These are phyloP conservation scores for Ennomos quercinarius DNA, from an alignment of 2,888 invertebrate genomes.

Conservation along the genomic window DNA sequence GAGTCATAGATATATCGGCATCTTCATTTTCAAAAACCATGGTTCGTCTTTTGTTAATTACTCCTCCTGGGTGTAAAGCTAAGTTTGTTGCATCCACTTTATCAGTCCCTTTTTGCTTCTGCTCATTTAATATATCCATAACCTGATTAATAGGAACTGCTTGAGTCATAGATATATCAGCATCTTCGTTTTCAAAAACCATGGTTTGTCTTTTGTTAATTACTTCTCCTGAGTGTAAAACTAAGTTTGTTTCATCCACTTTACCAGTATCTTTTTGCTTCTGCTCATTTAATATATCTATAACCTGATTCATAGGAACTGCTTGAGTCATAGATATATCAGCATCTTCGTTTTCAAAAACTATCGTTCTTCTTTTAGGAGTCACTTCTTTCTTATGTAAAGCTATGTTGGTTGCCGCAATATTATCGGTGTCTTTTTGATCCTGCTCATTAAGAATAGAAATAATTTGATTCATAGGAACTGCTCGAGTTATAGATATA, in stretches of 20 bases:
- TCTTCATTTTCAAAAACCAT: no score
- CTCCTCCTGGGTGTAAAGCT: no score
- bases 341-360: constrained; percentile 23
- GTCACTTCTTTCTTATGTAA: background rate
- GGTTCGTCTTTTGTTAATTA: no score
- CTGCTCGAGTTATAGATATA: constrained; percentile 50
- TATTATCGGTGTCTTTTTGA: constrained; percentile 2
- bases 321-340: constrained; percentile 28
- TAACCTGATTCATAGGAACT: constrained; percentile 12
- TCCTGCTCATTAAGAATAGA: background rate
- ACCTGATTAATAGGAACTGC: constrained; percentile 12
- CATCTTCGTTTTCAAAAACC: constrained; percentile 24
- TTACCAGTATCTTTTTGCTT: background rate
- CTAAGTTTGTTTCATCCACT: background rate
- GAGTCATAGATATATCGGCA: no score
- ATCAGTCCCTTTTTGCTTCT: background rate
- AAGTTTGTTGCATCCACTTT: no score
- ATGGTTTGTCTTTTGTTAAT: constrained; percentile 9
- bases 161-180: constrained; percentile 27
- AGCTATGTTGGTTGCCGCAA: background rate
- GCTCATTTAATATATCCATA: background rate
- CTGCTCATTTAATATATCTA: background rate
- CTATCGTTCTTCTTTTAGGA: constrained; percentile 10
- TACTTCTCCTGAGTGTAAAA: background rate
- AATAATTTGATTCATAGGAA: constrained; percentile 38